Evolutionary conservation across 2,797 vertebrate genomes (phyloP).

Genomic region (Anomalospiza imberbis): DNA sequence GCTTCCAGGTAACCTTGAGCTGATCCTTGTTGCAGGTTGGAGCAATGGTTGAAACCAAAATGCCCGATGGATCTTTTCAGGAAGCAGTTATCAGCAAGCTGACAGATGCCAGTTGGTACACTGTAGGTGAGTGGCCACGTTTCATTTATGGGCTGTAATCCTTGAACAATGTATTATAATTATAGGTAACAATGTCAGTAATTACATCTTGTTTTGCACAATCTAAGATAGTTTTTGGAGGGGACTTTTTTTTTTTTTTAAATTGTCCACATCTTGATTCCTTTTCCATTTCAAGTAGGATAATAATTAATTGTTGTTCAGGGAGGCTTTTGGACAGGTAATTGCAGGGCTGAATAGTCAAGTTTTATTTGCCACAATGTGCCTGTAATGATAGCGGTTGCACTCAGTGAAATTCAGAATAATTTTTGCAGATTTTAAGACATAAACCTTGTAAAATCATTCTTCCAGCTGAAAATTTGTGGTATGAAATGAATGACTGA

Average conservation of each 20-base stretch:
- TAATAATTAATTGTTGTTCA: neutral
- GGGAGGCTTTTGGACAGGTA: neutral
- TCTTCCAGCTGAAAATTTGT: neutral
- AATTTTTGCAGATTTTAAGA: neutral
- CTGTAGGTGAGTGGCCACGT: slow-evolving; percentile 82
- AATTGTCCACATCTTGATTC: neutral
- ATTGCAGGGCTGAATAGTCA: neutral
- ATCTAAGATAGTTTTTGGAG: neutral
- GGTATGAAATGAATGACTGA: neutral
- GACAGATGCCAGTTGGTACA: slow-evolving; percentile 96
- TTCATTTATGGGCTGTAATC: neutral
- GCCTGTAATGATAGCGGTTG: neutral
- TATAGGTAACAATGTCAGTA: neutral
- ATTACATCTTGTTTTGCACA: neutral
- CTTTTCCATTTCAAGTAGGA: neutral
- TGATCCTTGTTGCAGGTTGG: slow-evolving; percentile 81
- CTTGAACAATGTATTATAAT: neutral
- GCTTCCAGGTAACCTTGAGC: neutral
- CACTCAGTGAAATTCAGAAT: neutral
- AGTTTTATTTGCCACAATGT: neutral
- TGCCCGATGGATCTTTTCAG: slow-evolving; percentile 83
- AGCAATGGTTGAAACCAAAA: slow-evolving; percentile 91
- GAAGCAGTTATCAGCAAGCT: slow-evolving; percentile 92
- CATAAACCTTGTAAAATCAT: neutral
- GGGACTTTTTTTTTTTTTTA: neutral